phyloP scores from a whole-genome alignment of 2,888 invertebrate species.

The Orchestes rusci region DNA sequence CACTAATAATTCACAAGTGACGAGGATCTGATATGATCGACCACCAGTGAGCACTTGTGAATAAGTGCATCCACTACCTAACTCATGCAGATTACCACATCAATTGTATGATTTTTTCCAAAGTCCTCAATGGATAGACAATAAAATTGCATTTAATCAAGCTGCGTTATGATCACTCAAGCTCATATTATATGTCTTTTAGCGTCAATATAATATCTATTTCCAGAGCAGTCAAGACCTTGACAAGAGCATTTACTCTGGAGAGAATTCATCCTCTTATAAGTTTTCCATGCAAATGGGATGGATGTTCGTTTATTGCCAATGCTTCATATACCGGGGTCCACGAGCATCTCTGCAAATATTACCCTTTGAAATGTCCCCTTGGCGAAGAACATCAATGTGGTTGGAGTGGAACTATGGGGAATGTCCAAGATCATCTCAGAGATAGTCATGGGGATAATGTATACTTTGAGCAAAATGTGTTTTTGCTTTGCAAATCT shows the following conservation, averaged over 20 bases:
- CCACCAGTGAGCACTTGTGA: no score
- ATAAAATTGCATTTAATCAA: no score
- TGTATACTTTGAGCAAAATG: constrained; percentile 22
- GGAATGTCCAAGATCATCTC: constrained; percentile 19
- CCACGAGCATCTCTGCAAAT: constrained; percentile 16
- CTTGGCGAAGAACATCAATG: constrained; percentile 20
- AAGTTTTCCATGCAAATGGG: constrained; percentile 21
- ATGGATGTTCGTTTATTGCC: constrained; percentile 11
- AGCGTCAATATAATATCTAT: no score
- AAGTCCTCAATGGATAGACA: no score
- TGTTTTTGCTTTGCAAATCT: constrained; percentile 1
- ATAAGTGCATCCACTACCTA: no score
- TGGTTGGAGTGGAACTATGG: constrained; percentile 20
- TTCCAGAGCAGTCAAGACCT: constrained; percentile 24
- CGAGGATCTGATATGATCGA: no score
- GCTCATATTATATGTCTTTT: no score
- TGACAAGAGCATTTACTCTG: constrained; percentile 30
- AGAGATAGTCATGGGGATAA: constrained; percentile 18
- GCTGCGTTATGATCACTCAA: no score
- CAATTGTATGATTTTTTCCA: no score
- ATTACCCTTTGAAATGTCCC: constrained; percentile 13
- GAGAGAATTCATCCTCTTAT: constrained; percentile 26
- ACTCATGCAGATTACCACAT: no score
- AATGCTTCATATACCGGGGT: constrained; percentile 7
- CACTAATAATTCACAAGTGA: no score